phyloP scores from a whole-genome alignment of 2,113 vertebrate genomes.

The Sinosuthora webbiana region DNA sequence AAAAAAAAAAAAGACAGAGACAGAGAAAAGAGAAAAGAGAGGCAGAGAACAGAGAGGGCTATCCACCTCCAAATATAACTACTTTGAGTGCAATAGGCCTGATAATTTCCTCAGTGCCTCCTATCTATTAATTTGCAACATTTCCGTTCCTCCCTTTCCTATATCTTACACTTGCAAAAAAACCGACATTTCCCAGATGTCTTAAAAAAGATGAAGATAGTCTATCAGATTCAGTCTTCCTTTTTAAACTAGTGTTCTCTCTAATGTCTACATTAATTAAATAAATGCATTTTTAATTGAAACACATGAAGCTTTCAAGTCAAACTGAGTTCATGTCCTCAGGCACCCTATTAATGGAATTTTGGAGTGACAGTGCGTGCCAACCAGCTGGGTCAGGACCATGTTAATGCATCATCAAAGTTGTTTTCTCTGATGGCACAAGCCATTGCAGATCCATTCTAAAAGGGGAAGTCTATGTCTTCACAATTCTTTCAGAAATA shows the following conservation, averaged over 20 bases:
- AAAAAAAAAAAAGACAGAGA: neutral
- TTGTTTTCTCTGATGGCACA: slow-evolving; percentile 37
- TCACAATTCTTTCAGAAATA: neutral
- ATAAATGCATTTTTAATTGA: slow-evolving; percentile 69
- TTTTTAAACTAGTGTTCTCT: slow-evolving; percentile 33
- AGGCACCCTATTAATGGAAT: slow-evolving; percentile 61
- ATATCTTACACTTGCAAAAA: neutral
- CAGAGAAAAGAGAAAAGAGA: neutral
- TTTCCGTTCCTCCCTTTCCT: neutral
- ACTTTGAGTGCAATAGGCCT: neutral
- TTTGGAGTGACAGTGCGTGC: slow-evolving; percentile 18
- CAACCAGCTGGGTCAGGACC: slow-evolving; percentile 49
- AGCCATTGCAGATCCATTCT: neutral
- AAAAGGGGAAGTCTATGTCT: neutral
- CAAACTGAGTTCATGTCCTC: slow-evolving; percentile 65
- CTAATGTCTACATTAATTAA: slow-evolving; percentile 67
- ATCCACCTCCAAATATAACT: neutral
- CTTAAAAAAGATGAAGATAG: neutral
- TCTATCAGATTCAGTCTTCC: slow-evolving; percentile 11
- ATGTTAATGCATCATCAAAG: slow-evolving; percentile 34
- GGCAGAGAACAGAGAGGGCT: rapidly evolving
- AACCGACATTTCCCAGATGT: neutral
- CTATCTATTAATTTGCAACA: neutral
- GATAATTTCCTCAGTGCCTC: slow-evolving; percentile 3
- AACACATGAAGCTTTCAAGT: slow-evolving; percentile 55